These are phyloP conservation scores for Alitta virens DNA, from an alignment of 2,888 invertebrate genomes.

Conservation along the genomic window DNA sequence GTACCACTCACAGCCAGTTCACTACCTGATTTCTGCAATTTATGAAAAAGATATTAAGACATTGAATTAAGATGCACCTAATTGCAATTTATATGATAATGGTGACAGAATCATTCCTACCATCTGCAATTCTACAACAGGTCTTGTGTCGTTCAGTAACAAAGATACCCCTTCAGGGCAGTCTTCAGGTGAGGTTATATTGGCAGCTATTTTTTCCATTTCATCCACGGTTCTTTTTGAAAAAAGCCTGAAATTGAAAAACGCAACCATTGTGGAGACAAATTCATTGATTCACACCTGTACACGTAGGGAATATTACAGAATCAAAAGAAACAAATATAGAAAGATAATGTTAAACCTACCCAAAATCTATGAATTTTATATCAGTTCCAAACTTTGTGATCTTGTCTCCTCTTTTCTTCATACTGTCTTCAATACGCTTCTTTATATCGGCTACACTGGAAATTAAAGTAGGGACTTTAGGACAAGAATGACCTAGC, in stretches of 20 bases:
- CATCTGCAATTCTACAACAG: constrained; percentile 39
- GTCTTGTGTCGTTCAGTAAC: constrained; percentile 30
- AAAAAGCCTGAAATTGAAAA: constrained; percentile 36
- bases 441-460: constrained; percentile 23
- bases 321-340: neutral
- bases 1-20: constrained; percentile 39
- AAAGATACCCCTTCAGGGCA: constrained; percentile 33
- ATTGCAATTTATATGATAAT: neutral
- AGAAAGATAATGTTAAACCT: constrained; percentile 6
- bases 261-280: no score
- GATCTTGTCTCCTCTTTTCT: constrained; percentile 38
- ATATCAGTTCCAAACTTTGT: constrained; percentile 37
- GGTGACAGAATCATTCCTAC: constrained; percentile 26
- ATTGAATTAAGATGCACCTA: neutral
- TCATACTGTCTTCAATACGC: constrained; percentile 30
- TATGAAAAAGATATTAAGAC: neutral
- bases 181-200: constrained; percentile 31
- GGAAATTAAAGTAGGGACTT: constrained; percentile 7
- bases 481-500: no score
- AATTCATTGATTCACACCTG: neutral
- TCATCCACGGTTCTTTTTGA: constrained; percentile 37
- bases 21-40: constrained; percentile 44
- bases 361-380: constrained; percentile 42
- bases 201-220: constrained; percentile 35
- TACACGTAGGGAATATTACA: no score